Evolutionary conservation across 2,888 invertebrate genomes (phyloP).

Genomic region (Brachyptera putata): DNA sequence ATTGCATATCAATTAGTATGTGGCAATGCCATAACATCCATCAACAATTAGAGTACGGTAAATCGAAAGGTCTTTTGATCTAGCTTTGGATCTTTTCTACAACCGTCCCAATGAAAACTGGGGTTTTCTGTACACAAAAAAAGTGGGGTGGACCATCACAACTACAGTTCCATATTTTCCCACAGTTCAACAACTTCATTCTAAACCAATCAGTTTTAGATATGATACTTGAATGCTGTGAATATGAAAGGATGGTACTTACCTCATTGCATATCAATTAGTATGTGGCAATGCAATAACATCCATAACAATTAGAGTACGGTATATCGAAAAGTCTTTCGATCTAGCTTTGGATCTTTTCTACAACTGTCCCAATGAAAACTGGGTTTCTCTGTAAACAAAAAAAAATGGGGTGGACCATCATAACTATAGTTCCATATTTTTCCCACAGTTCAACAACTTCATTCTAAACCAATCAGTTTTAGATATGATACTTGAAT

Average conservation of each 20-base stretch:
- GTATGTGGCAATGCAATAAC: conserved; percentile 9
- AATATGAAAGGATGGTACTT: conserved; percentile 4
- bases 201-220: conserved; percentile 5
- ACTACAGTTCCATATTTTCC: too few species aligned
- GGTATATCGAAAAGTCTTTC: neutral
- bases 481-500: conserved; percentile 12
- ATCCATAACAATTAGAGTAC: conserved; percentile 8
- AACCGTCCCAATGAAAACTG: too few species aligned
- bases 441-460: conserved; percentile 11
- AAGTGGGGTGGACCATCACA: too few species aligned
- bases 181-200: conserved; percentile 9
- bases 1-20: conserved; percentile 9
- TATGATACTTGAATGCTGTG: conserved; percentile 12
- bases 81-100: too few species aligned
- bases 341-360: too few species aligned
- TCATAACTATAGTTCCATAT: too few species aligned
- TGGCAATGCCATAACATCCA: conserved; percentile 14
- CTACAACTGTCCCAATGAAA: too few species aligned
- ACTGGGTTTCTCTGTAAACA: too few species aligned
- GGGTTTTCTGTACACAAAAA: too few species aligned
- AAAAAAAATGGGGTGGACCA: too few species aligned
- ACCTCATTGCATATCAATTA: conserved; percentile 14
- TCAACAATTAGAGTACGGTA: neutral
- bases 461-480: neutral
- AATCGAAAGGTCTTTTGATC: neutral